Base-by-base conservation (phyloP, 2,888 invertebrate genomes). In the Caenorhabditis sp. region DNA sequence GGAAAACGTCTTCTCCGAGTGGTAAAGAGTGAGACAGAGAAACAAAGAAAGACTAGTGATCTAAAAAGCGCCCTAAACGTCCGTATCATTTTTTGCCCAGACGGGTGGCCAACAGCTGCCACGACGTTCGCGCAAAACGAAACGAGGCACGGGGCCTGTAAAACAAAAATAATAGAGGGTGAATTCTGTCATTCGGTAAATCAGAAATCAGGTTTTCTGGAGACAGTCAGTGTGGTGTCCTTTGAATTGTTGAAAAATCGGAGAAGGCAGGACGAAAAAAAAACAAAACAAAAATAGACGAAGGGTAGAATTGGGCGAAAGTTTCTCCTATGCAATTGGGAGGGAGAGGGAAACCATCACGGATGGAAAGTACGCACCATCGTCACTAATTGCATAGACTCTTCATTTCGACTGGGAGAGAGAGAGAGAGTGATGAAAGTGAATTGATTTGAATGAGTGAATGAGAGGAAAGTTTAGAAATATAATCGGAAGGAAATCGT, bases 141-240 rank as follows among this genome's bases (percentile, higher is more conserved):
- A 38, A 38, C 38, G 38, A 38, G 38, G 12, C 69, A 26, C 22
- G 10, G 26, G 10, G 26, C 47, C 19, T 51, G 47, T 47, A 64
- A 66, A 51, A 66, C 66, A 66, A 66, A 49, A 66, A 66, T 51
- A 47, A 66, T 16, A 28, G 47, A 22, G 16, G 19, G 64, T 49
- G 19, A 47, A 28, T n/a, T 26, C 26, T 24, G 64, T 64, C 64
- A 51, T 28, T 24, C n/a, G 49, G 54, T 38, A 68, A 68, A 74
- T 69, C 68, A 66, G 38, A 59, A 76, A 76, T 69, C 76, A 76
- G 76, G 76, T 76, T 76, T 69, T 76, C 76, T 51, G 69, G 70
- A 63, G 64, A 76, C 26, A 26, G 44, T 2, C 22, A 61, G 7
- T 35, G 72, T 47, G 35, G 26, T 68, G 66, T 28, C 49, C 68